Evolutionary conservation across 35 echinoderm and acorn worm species (phyloP), one percentile per base, ranked within the genome.

Genomic region (Ophiothrix spiculata): DNA sequence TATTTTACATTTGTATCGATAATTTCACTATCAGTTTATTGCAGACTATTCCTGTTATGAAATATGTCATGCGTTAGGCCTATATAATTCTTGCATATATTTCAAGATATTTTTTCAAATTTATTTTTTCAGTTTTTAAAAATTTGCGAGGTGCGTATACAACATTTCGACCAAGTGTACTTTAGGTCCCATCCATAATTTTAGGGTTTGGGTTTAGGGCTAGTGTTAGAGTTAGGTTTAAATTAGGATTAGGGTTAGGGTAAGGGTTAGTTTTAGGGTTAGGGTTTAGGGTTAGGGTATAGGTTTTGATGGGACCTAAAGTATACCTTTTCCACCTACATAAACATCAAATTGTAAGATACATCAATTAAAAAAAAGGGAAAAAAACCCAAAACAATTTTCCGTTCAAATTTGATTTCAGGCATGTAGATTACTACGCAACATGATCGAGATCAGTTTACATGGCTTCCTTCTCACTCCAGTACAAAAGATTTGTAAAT

Each of bases 401-500:
- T n/a, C n/a, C n/a, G n/a, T n/a, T n/a, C n/a, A n/a, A 46, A 0
- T 82, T 31, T 45, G 32, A 11, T 10, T 31, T 12, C 64, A 93
- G 92, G 96, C 93, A 1, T 99, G 96, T 74, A 80, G 96, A 0
- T 75, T 94, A 36, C 90, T 94, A 34, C 96, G 91, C 35, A 60
- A 91, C 37, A 99, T 99, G 96, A 98, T 99, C 28, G 86, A 94
- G 56, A 99, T 99, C 69, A 81, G 32, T 33, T 75, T 99, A 0
- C 89, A 99, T 77, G 96, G 96, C 46, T 99, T 99, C 80, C 86
- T 99, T 1, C 85, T 99, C 23, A 99, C 96, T 1, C 96, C 96
- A 1, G 96, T 99, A 35, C 92, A 94, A 77, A 94, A 94, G 80
- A 99, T 99, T 34, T 99, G 96, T 40, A 99, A 98, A 78, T 99